These are phyloP conservation scores for Thymelicus lineola DNA, from an alignment of 2,888 invertebrate species.

Conservation along the genomic window DNA sequence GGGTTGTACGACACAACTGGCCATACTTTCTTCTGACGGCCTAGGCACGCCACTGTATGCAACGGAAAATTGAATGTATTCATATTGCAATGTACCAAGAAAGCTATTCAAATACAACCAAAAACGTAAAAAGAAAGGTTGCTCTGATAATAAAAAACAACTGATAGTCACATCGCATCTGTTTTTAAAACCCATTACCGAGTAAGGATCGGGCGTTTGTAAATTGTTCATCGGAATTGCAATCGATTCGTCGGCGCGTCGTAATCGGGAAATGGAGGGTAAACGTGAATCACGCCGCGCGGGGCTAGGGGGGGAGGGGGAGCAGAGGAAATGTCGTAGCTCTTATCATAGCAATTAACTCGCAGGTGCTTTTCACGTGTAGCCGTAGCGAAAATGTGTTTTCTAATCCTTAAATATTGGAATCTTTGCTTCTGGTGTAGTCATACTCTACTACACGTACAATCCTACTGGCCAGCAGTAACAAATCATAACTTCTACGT, in stretches of 20 bases:
- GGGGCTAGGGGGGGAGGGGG: not conserved
- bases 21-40: too few species aligned
- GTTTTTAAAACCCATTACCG: slow-evolving; percentile 17
- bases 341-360: slow-evolving; percentile 22
- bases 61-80: too few species aligned
- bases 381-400: not conserved
- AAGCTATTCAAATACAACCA: too few species aligned
- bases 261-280: slow-evolving; percentile 27
- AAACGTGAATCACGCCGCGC: slow-evolving; percentile 9
- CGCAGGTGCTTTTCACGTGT: slow-evolving; percentile 4
- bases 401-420: too few species aligned
- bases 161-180: not conserved
- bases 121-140: too few species aligned
- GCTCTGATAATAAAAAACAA: not conserved
- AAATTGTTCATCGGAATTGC: slow-evolving; percentile 23
- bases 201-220: not conserved
- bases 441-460: too few species aligned
- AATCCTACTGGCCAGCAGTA: too few species aligned
- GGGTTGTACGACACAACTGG: too few species aligned
- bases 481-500: too few species aligned
- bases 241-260: slow-evolving; percentile 23
- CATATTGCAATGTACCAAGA: too few species aligned
- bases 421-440: too few species aligned
- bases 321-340: slow-evolving; percentile 12
- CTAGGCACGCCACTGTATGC: too few species aligned